Evolutionary conservation across 2,113 vertebrate genomes (phyloP), one percentile per base, ranked within the genome.

Genomic region (Trochalopteron elliotii): DNA sequence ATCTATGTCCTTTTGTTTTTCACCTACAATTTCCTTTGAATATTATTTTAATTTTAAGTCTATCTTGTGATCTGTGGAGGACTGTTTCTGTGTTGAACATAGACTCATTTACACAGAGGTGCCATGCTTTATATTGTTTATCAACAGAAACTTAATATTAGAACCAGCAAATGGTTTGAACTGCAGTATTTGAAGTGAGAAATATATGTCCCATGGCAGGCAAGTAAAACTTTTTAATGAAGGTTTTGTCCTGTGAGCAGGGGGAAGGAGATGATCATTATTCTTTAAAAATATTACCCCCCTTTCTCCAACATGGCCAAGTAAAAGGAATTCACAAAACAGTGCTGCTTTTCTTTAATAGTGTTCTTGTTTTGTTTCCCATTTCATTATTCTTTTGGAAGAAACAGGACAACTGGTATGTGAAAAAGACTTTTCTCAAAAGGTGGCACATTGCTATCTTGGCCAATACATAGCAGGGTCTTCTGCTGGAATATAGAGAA

Each of bases 1-100:
- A 83, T 98, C 95, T 95, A 87, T 92, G 80, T 92, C 63, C 85
- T 97, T 97, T 97, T 98, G 92, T 97, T 97, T 97, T 93, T 97
- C 69, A 95, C 71, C 70, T 95, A 93, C 78, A 87, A 82, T 69
- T 95, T 96, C 63, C 85, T 93, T 95, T 87, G 96, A 88, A 96
- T 96, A 95, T 90, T 63, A 76, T 92, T 97, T 95, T 92, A 97
- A 96, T 97, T 98, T 95, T 84, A 97, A 92, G 60, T 53, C 87
- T 95, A 55, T 83, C 88, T 96, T 96, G 45, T 89, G 71, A 87
- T 95, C 44, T 91, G 80, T 88, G 96, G 95, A 97, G 89, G 88
- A 96, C 83, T 86, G 85, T 81, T 97, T 91, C 94, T 39, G 9
- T 65, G 74, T 77, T 90, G 76, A 85, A 87, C 39, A 55, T 79